Percentiles rank a stretch among this genome's conserved stretches.
phyloP scores from a whole-genome alignment of 2,797 vertebrate species.

The Dermochelys coriacea region DNA sequence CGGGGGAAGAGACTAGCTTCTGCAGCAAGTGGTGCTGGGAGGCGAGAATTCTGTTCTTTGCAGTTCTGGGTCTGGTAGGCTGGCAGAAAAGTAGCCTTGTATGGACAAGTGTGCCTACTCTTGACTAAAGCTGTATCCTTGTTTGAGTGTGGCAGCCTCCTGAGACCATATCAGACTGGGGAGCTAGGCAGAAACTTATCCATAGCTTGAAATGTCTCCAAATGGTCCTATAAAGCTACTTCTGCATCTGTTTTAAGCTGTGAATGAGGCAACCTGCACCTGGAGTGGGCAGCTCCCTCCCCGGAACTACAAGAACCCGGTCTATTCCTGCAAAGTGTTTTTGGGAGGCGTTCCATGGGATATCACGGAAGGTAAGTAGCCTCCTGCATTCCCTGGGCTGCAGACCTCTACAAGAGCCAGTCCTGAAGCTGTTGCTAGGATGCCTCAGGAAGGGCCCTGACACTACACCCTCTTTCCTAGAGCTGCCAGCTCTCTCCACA shows the following conservation, averaged over 20 bases:
- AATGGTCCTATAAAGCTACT: neutral
- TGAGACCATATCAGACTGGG: accelerated
- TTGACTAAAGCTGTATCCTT: too few relatives aligned
- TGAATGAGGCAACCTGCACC: slow-evolving; percentile 97
- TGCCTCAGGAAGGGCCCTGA: neutral
- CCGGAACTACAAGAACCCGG: slow-evolving; percentile 95
- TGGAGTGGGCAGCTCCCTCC: slow-evolving; percentile 98
- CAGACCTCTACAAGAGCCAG: neutral
- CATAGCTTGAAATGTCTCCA: neutral
- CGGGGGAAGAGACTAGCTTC: neutral
- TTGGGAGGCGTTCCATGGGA: slow-evolving; percentile 99
- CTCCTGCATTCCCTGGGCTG: accelerated
- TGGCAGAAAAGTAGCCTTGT: neutral
- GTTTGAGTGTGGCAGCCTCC: neutral
- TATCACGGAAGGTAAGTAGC: slow-evolving; percentile 93
- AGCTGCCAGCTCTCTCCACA: neutral
- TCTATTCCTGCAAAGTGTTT: slow-evolving; percentile 99
- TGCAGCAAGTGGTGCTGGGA: neutral
- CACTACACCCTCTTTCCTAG: neutral
- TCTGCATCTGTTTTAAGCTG: slow-evolving; percentile 81
- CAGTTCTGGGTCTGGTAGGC: neutral
- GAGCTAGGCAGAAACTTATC: neutral
- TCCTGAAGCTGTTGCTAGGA: too few relatives aligned
- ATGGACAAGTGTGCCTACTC: neutral
- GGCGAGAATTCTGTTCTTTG: neutral